Conservation (phyloP, 1,140 invertebrate genomes). For the Lithobius niger region DNA sequence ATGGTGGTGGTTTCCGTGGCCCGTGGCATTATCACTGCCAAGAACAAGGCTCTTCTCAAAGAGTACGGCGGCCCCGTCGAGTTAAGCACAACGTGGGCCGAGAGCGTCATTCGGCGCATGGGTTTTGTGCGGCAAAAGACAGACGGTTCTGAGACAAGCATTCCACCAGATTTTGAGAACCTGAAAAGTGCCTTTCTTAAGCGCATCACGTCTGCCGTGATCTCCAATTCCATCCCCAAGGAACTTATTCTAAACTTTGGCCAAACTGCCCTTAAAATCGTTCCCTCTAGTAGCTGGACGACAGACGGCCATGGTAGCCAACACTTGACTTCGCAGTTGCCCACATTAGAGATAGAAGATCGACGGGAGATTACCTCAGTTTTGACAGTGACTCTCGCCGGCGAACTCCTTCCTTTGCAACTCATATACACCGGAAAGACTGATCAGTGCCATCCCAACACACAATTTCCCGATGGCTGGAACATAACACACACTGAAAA, state of each 20-base stretch:
- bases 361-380: background rate
- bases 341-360: constrained; percentile 2
- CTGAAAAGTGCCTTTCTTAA: constrained; percentile 9
- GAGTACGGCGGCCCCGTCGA: constrained; percentile 5
- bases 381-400: background rate
- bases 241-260: constrained; percentile 3
- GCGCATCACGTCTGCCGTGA: background rate
- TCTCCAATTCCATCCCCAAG: constrained; percentile 2
- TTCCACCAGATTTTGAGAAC: constrained; percentile 4
- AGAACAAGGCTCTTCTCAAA: constrained; percentile 1
- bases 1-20: constrained; percentile 6
- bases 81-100: constrained; percentile 6
- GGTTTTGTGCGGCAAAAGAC: constrained; percentile 4
- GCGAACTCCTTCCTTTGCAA: background rate
- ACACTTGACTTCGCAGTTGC: background rate
- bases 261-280: constrained; percentile 3
- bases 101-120: constrained; percentile 3
- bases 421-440: constrained; percentile 5
- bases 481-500: constrained; percentile 2
- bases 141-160: background rate
- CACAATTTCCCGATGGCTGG: constrained; percentile 4
- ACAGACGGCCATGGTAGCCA: background rate
- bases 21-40: background rate
- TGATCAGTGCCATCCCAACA: constrained; percentile 6
- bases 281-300: constrained; percentile 7